Evolutionary conservation across 1,140 invertebrate genomes (phyloP).

Genomic region (Macrostomum lignano): DNA sequence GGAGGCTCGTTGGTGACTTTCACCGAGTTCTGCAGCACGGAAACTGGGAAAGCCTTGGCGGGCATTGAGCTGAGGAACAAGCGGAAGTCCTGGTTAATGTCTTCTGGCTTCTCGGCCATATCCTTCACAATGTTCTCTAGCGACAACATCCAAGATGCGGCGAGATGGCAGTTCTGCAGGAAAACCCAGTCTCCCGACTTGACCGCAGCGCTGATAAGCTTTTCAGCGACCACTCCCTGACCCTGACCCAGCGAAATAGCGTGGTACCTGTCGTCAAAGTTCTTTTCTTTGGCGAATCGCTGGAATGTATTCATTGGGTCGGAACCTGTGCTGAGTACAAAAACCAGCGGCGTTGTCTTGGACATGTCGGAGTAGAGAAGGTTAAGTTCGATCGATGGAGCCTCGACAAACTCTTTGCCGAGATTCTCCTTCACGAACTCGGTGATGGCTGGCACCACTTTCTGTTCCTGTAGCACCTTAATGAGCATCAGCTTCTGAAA

Average conservation of each 20-base stretch:
- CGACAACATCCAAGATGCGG: conserved; percentile 26
- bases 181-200: conserved; percentile 27
- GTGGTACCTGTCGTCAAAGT: conserved; percentile 16
- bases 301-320: conserved; percentile 35
- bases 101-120: conserved; percentile 16
- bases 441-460: conserved; percentile 42
- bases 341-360: conserved; percentile 23
- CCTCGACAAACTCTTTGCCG: conserved; percentile 47
- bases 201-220: conserved; percentile 19
- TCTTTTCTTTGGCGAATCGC: conserved; percentile 36
- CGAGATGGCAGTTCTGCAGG: conserved; percentile 29
- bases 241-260: conserved; percentile 30
- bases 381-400: conserved; percentile 37
- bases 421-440: conserved; percentile 45
- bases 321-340: conserved; percentile 26
- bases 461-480: conserved; percentile 21
- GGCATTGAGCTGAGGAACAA: conserved; percentile 29
- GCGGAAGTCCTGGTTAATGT: conserved; percentile 22
- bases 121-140: conserved; percentile 24
- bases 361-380: conserved; percentile 35
- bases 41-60: conserved; percentile 23
- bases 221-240: conserved; percentile 28
- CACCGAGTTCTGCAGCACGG: conserved; percentile 27
- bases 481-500: conserved; percentile 28
- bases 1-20: conserved; percentile 30